Evolutionary conservation across 2,113 vertebrate genomes (phyloP), one percentile per base, ranked within the genome.

Genomic region (Carassius auratus): DNA sequence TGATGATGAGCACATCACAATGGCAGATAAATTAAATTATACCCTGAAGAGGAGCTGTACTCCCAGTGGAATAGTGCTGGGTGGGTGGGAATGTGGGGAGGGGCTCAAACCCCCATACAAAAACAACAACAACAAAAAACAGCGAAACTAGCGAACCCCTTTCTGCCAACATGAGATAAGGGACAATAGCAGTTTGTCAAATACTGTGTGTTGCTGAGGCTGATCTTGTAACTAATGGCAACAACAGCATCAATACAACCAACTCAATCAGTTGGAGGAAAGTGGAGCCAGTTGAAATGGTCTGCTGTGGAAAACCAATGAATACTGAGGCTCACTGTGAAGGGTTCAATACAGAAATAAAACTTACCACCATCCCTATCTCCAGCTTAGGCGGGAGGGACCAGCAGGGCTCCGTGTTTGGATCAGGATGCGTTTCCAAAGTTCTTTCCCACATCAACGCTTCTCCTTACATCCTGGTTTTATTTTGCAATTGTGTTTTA

Each of bases 331-430:
- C 45, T 69, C 30, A 57, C 5, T 33, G 45, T 68, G 6, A 50
- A n/a, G 42, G 26, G 17, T 81, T 73, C 69, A 69, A 77, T 48
- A 30, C 42, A 84, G 36, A 80, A 50, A 36, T 10, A 75, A 13
- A 74, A 91, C 90, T 90, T 84, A 91, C 90, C 90, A 91, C 90
- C 90, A 91, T 91, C 84, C 90, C 90, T 84, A 85, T 87, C 85
- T 87, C 85, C 88, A 55, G 88, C 64, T 86, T 85, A 26, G 66
- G 84, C 84, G 84, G 81, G 79, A 85, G 86, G 75, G 76, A 76
- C 66, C 83, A 85, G 73, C 71, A n/a, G 68, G 66, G 79, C 85
- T 89, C 87, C 89, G 88, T 87, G 71, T 88, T 88, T 85, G 89
- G 81, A 79, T 87, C 87, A 74, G 73, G 74, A 61, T 33, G 26